A percentile compares a stretch with the other conserved stretches of the same genome.
phyloP scores from a whole-genome alignment of 2,797 vertebrate genomes.

The Gymnopithys bicolor region DNA sequence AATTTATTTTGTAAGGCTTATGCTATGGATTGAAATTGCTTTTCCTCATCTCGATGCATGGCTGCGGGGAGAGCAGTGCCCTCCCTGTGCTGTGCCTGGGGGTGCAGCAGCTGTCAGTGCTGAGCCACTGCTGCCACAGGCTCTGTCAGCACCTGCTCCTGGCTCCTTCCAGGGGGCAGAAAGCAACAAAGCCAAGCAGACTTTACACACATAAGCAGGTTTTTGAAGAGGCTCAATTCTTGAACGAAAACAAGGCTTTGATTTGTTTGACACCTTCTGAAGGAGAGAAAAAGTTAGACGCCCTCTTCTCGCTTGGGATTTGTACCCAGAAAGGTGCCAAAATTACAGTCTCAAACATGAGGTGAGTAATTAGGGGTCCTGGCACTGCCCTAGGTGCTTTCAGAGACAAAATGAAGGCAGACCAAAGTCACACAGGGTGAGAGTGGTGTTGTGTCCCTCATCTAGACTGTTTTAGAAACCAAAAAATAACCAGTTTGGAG shows the following conservation, averaged over 20 bases:
- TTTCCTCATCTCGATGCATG: not conserved
- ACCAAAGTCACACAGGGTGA: not conserved
- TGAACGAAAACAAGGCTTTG: not conserved
- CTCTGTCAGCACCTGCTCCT: not conserved
- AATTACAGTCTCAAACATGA: not conserved
- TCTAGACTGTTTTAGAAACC: not conserved
- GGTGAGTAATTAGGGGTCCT: not conserved
- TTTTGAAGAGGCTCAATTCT: not conserved
- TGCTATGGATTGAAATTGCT: conserved; percentile 55
- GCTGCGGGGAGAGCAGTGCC: fast-evolving
- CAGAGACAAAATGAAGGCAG: not conserved
- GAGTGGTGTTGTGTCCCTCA: not conserved
- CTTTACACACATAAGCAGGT: not conserved
- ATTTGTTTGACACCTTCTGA: not conserved
- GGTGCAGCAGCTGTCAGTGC: not conserved
- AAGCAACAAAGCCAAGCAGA: not conserved
- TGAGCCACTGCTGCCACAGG: not conserved
- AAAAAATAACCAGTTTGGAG: not conserved
- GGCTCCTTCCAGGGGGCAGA: not conserved
- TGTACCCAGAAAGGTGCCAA: not conserved
- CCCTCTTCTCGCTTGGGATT: not conserved
- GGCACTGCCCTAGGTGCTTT: not conserved
- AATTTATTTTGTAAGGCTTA: conserved; percentile 63
- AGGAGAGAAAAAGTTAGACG: not conserved
- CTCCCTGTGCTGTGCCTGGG: not conserved